phyloP scores from a whole-genome alignment of 2,888 invertebrate genomes.

The Lithophane ornitopus region DNA sequence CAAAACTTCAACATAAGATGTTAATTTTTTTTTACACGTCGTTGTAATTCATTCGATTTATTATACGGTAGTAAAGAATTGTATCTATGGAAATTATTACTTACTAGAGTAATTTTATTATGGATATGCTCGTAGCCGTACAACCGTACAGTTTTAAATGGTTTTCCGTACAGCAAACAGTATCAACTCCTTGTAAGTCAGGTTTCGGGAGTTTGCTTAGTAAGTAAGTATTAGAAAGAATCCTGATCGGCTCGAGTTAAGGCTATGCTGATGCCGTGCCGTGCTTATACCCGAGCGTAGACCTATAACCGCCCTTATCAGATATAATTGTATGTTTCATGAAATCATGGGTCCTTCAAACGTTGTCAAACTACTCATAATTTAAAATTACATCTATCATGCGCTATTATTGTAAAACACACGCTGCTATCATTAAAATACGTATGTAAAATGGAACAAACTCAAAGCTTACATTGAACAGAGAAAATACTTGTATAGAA shows the following conservation, averaged over 20 bases:
- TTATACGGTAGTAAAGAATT: neutral
- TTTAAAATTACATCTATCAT: neutral
- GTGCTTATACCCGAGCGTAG: neutral
- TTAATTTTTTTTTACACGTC: too few species aligned
- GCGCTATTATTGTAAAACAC: neutral
- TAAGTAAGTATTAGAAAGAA: neutral
- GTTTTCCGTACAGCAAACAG: neutral
- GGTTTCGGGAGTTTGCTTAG: neutral
- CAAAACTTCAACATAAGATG: too few species aligned
- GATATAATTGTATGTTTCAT: neutral
- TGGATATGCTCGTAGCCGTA: neutral
- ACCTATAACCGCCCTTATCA: neutral
- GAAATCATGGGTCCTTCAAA: neutral
- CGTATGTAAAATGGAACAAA: neutral
- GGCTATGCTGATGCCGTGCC: neutral
- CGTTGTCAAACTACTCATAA: neutral
- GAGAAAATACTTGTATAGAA: slow-evolving; percentile 64
- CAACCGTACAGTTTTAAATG: too few species aligned
- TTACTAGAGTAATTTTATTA: too few species aligned
- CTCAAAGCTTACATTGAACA: slow-evolving; percentile 13
- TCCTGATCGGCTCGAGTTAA: neutral
- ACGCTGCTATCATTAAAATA: neutral
- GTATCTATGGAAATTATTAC: too few species aligned
- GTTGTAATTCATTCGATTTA: too few species aligned
- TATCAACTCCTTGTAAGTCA: neutral